A percentile compares a stretch with the other conserved stretches of the same genome.
phyloP scores from a whole-genome alignment of 2,113 vertebrate genomes.

The Myocastor coypus region DNA sequence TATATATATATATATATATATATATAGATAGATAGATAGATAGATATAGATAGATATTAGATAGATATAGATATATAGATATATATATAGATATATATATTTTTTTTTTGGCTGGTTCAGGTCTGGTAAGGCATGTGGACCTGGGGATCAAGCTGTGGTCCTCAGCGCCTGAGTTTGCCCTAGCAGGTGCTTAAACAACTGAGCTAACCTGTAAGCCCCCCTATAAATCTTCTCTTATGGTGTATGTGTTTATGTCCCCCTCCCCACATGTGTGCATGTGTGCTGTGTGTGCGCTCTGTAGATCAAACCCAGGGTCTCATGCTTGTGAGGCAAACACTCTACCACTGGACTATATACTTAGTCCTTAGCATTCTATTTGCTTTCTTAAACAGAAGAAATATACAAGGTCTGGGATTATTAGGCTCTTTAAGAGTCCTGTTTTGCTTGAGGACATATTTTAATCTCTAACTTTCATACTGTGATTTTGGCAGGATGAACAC shows the following conservation, averaged over 20 bases:
- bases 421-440: background rate
- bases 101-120: too few relatives aligned
- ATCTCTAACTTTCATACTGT: constrained; percentile 12
- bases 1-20: too few relatives aligned
- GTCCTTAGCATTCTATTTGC: background rate
- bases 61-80: too few relatives aligned
- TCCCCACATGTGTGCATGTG: too few relatives aligned
- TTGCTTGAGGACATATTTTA: background rate
- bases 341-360: background rate
- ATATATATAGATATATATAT: too few relatives aligned
- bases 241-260: background rate
- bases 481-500: constrained; percentile 79
- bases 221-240: background rate
- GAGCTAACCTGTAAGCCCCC: too few relatives aligned
- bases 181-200: too few relatives aligned
- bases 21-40: too few relatives aligned
- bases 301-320: background rate
- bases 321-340: background rate
- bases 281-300: background rate
- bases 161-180: too few relatives aligned
- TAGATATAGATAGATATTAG: too few relatives aligned
- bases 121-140: too few relatives aligned
- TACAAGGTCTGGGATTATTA: background rate
- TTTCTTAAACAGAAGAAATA: background rate
- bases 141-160: too few relatives aligned